phyloP scores from a whole-genome alignment of 2,888 invertebrate species.

The Drosophila affinis region DNA sequence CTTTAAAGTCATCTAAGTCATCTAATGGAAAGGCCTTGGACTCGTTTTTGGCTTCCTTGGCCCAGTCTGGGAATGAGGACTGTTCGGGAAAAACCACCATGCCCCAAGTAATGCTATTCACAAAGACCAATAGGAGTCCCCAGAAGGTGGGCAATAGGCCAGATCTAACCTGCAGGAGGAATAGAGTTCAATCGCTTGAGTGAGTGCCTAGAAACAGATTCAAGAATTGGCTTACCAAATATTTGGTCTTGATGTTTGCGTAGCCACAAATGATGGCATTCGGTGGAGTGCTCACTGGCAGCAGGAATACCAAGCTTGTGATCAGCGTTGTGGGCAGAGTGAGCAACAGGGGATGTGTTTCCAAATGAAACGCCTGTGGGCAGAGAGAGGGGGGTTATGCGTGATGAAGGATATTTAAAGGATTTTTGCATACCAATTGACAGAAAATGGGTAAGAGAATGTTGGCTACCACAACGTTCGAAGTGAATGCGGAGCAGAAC shows the following conservation, averaged over 20 bases:
- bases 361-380: constrained; percentile 87
- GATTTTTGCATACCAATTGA: constrained; percentile 85
- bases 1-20: background rate
- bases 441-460: constrained; percentile 92
- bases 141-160: constrained; percentile 55
- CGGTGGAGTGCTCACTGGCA: constrained; percentile 96
- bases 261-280: constrained; percentile 95
- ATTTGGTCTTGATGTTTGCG: constrained; percentile 89
- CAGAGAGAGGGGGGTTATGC: too few relatives aligned
- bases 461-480: constrained; percentile 94
- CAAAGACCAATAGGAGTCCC: background rate
- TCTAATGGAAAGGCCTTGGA: background rate
- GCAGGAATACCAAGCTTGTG: constrained; percentile 94
- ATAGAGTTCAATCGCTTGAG: background rate
- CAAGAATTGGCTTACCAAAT: constrained; percentile 86
- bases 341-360: constrained; percentile 92
- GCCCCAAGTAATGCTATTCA: constrained; percentile 49
- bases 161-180: constrained; percentile 37
- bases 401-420: too few relatives aligned
- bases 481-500: constrained; percentile 88
- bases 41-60: background rate
- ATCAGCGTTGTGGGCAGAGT: constrained; percentile 94
- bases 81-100: constrained; percentile 37
- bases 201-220: background rate
- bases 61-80: constrained; percentile 46